Percentiles rank a stretch among this genome's conserved stretches.
phyloP scores from a whole-genome alignment of 2,113 vertebrate species.

The Pseudonaja textilis region DNA sequence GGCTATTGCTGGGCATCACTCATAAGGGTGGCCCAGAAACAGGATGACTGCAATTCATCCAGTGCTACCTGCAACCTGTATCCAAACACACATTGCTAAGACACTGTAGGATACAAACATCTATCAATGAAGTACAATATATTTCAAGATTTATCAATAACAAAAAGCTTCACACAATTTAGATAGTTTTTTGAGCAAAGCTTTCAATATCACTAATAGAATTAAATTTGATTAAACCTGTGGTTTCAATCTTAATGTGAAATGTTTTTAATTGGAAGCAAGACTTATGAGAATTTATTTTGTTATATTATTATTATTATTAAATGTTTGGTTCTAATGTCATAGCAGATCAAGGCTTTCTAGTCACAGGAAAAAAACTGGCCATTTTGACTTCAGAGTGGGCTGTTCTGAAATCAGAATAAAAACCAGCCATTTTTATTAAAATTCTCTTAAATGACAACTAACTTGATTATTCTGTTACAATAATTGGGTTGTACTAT shows the following conservation, averaged over 20 bases:
- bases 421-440: not conserved
- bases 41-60: not conserved
- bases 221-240: not conserved
- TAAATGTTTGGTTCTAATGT: not conserved
- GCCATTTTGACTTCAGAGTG: not conserved
- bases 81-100: not conserved
- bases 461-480: not conserved
- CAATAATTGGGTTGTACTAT: not conserved
- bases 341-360: not conserved
- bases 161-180: not conserved
- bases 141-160: not conserved
- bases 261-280: not conserved
- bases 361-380: not conserved
- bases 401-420: not conserved
- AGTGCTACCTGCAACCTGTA: not conserved
- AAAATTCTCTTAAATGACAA: not conserved
- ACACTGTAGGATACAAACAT: not conserved
- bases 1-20: not conserved
- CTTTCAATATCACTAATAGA: not conserved
- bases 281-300: not conserved
- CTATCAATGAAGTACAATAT: not conserved
- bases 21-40: not conserved
- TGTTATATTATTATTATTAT: not conserved
- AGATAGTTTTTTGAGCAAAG: not conserved
- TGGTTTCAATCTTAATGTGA: not conserved